Evolutionary conservation across 2,888 invertebrate species (phyloP).

Genomic region (Pristionchus mayeri): DNA sequence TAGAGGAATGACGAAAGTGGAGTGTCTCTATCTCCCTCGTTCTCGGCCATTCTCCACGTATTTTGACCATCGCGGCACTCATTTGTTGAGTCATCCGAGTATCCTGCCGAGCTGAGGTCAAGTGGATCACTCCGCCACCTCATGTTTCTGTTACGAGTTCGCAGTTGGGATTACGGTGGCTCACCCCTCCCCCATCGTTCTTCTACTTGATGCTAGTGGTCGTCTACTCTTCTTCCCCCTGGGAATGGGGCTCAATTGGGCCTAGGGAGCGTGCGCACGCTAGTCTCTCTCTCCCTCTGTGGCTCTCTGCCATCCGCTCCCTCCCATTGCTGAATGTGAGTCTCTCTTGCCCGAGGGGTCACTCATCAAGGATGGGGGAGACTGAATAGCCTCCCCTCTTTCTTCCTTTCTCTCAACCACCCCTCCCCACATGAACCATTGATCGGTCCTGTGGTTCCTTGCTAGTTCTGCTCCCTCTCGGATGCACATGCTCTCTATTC

Average conservation of each 20-base stretch:
- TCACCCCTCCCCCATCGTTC: too few relatives aligned
- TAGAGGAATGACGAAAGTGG: background rate
- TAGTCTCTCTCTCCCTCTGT: background rate
- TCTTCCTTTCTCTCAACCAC: background rate
- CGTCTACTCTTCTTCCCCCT: too few relatives aligned
- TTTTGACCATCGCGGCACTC: background rate
- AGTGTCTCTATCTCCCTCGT: background rate
- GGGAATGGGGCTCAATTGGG: constrained; percentile 8
- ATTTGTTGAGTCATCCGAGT: background rate
- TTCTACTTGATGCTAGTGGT: too few relatives aligned
- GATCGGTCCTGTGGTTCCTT: background rate
- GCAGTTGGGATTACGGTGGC: background rate
- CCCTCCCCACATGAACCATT: background rate
- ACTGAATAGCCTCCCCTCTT: constrained; percentile 14
- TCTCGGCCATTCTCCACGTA: background rate
- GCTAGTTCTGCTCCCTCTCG: background rate
- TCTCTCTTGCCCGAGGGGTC: constrained; percentile 26
- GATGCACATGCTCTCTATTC: background rate
- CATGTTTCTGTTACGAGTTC: background rate
- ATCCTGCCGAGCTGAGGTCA: background rate
- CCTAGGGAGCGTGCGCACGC: background rate
- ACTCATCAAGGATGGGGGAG: constrained; percentile 27
- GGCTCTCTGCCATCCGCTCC: background rate
- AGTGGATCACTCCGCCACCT: background rate
- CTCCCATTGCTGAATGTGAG: background rate